Conservation (phyloP, 92 coral and sea anemone species). For the Porites cylindrica region DNA sequence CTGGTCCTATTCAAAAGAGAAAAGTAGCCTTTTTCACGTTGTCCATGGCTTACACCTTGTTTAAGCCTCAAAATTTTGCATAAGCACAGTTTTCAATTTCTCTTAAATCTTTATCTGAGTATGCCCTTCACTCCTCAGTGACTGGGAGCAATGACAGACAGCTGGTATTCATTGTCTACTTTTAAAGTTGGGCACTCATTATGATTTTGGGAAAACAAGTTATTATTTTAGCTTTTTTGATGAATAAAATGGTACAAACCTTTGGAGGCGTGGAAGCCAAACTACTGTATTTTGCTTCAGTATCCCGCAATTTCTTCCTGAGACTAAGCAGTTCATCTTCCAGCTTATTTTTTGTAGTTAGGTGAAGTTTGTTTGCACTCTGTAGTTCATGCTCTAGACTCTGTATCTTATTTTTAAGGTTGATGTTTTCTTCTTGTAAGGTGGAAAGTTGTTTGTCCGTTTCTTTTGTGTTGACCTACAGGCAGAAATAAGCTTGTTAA, state of each 20-base stretch:
- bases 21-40: too few species aligned
- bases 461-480: slow-evolving; percentile 21
- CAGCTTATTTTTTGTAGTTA: slow-evolving; percentile 59
- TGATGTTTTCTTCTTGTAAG: slow-evolving; percentile 80
- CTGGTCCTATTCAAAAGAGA: too few species aligned
- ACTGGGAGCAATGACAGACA: too few species aligned
- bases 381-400: slow-evolving; percentile 74
- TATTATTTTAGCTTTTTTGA: too few species aligned
- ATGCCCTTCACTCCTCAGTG: too few species aligned
- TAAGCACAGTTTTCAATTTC: too few species aligned
- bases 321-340: slow-evolving; percentile 81
- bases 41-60: too few species aligned
- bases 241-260: slow-evolving; percentile 34
- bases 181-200: too few species aligned
- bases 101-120: too few species aligned
- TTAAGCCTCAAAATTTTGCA: too few species aligned
- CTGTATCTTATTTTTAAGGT: slow-evolving; percentile 69
- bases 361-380: slow-evolving; percentile 58
- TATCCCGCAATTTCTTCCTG: slow-evolving; percentile 83
- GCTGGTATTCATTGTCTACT: too few species aligned
- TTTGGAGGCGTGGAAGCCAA: slow-evolving; percentile 97
- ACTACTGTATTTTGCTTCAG: slow-evolving; percentile 88
- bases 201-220: too few species aligned
- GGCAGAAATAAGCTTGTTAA: not conserved
- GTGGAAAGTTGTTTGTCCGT: slow-evolving; percentile 10